phyloP scores from a whole-genome alignment of 2,888 invertebrate genomes.

The Gasteruption jaculator region DNA sequence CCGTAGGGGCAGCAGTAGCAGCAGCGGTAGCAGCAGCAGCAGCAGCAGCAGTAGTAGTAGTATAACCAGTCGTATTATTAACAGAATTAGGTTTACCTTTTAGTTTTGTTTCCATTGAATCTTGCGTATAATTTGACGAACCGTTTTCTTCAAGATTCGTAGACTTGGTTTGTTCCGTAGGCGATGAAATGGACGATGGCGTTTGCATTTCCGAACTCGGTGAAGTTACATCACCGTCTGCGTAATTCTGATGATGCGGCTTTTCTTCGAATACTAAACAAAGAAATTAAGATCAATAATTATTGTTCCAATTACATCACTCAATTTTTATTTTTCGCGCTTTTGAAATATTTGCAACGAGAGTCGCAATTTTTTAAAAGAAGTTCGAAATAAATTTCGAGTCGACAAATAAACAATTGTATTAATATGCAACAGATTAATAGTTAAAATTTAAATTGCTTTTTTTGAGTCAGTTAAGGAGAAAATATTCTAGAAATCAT shows the following conservation, averaged over 20 bases:
- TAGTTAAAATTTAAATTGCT: too few relatives aligned
- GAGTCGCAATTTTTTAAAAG: too few relatives aligned
- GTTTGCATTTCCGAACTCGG: constrained; percentile 42
- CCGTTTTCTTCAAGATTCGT: constrained; percentile 44
- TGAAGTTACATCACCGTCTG: constrained; percentile 37
- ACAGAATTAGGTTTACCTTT: constrained; percentile 29
- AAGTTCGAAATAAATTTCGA: too few relatives aligned
- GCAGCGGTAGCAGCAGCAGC: too few relatives aligned
- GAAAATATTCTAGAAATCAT: too few relatives aligned
- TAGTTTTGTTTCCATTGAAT: constrained; percentile 29
- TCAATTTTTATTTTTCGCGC: constrained; percentile 11
- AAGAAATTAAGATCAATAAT: constrained; percentile 15
- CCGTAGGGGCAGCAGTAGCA: too few relatives aligned
- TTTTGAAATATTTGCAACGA: too few relatives aligned
- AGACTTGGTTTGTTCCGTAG: constrained; percentile 44
- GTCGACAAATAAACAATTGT: too few relatives aligned
- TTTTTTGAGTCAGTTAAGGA: too few relatives aligned
- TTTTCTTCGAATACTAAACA: constrained; percentile 72
- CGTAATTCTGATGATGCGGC: constrained; percentile 50
- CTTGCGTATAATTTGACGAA: constrained; percentile 35
- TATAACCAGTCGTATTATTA: constrained; percentile 26
- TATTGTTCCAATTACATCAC: not conserved
- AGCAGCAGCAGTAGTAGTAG: too few relatives aligned
- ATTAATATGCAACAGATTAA: too few relatives aligned
- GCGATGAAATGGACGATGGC: constrained; percentile 44